Evolutionary conservation across 2,888 invertebrate species (phyloP).

Genomic region (Operophtera brumata): DNA sequence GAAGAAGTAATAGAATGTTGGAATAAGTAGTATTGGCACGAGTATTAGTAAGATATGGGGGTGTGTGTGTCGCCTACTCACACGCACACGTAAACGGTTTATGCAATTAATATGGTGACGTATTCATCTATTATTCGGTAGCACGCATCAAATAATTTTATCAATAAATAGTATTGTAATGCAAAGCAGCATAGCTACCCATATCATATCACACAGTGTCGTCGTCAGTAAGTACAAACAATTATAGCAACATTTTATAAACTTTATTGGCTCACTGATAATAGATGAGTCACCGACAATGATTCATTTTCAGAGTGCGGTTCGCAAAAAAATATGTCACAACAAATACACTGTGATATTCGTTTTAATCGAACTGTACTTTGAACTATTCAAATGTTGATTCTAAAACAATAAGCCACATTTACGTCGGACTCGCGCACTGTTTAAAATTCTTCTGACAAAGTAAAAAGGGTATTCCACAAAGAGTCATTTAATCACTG

Average conservation of each 20-base stretch:
- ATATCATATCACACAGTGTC: constrained; percentile 48
- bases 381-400: not conserved
- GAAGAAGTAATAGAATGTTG: too few relatives aligned
- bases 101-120: too few relatives aligned
- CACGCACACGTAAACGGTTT: too few relatives aligned
- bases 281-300: constrained; percentile 49
- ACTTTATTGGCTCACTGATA: constrained; percentile 52
- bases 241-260: constrained; percentile 44
- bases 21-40: too few relatives aligned
- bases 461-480: too few relatives aligned
- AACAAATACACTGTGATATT: not conserved
- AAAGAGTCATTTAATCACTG: too few relatives aligned
- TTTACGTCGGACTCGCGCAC: too few relatives aligned
- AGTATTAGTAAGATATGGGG: too few relatives aligned
- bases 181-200: constrained; percentile 12
- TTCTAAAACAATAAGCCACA: not conserved
- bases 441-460: too few relatives aligned
- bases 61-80: too few relatives aligned
- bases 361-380: not conserved
- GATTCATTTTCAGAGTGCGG: constrained; percentile 18
- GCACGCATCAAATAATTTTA: not conserved
- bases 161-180: not conserved
- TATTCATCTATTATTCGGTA: not conserved
- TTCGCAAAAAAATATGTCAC: constrained; percentile 13
- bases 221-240: constrained; percentile 35